Evolutionary conservation across 2,113 vertebrate genomes (phyloP).

Genomic region (Ammodytes marinus): DNA sequence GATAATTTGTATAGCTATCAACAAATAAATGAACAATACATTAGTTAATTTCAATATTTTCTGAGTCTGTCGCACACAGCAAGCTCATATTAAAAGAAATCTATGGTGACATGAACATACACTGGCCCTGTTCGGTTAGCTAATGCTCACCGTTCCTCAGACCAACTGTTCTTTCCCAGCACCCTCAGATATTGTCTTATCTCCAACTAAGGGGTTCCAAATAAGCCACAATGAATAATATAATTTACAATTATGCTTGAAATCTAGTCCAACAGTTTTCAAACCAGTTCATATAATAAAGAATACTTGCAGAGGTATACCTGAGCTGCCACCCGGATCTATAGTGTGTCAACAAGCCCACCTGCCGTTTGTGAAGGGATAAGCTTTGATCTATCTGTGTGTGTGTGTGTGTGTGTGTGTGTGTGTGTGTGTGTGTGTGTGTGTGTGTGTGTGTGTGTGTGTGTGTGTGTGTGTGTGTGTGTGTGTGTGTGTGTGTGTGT

Average conservation of each 20-base stretch:
- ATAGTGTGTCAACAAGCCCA: conserved; percentile 7
- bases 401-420: conserved; percentile 6
- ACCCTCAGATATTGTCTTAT: conserved; percentile 11
- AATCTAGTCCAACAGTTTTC: conserved; percentile 20
- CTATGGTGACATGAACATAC: conserved; percentile 6
- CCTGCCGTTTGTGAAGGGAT: conserved; percentile 15
- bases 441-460: no score
- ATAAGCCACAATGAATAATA: conserved; percentile 2
- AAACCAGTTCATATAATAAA: conserved; percentile 16
- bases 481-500: no score
- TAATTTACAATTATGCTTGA: not conserved
- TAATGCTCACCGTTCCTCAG: conserved; percentile 20
- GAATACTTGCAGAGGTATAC: not conserved
- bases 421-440: no score
- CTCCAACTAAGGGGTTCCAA: conserved; percentile 38
- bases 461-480: no score
- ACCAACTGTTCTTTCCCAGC: conserved; percentile 27
- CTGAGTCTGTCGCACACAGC: not conserved
- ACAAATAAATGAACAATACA: conserved; percentile 3
- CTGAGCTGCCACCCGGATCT: not conserved
- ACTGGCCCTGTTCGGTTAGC: not conserved
- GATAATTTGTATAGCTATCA: not conserved
- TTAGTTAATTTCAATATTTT: not conserved
- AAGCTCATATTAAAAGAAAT: not conserved
- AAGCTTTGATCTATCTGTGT: conserved; percentile 25